Percentiles rank a stretch among this genome's conserved stretches.
Evolutionary conservation across 2,888 invertebrate species (phyloP).

Genomic region (Ecliptopera silaceata): DNA sequence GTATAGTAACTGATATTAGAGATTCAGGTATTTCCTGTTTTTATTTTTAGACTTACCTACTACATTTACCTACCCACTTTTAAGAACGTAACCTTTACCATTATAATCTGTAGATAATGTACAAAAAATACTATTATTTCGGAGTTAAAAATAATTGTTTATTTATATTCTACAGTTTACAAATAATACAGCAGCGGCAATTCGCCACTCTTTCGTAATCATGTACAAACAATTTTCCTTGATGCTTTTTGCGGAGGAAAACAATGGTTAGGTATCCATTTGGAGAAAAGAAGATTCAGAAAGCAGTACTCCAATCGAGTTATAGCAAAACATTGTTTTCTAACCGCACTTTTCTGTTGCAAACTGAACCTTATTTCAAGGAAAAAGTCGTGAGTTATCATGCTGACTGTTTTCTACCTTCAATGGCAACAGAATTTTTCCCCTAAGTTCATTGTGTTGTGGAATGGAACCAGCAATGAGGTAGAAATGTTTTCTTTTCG

Average conservation of each 20-base stretch:
- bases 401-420: neutral
- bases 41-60: no score
- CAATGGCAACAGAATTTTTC: constrained; percentile 24
- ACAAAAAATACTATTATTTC: no score
- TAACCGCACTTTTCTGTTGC: constrained; percentile 38
- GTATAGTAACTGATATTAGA: no score
- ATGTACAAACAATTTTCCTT: constrained; percentile 24
- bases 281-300: constrained; percentile 59
- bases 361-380: constrained; percentile 30
- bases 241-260: constrained; percentile 65
- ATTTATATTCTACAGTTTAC: neutral
- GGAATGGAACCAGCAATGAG: constrained; percentile 17
- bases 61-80: no score
- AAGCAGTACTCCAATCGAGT: constrained; percentile 59
- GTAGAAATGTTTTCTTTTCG: constrained; percentile 17
- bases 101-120: no score
- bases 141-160: no score
- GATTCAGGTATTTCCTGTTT: no score
- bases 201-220: neutral
- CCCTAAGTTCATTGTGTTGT: constrained; percentile 26
- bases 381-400: neutral
- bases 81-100: no score
- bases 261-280: constrained; percentile 65
- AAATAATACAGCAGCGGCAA: neutral
- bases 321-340: constrained; percentile 49